A percentile compares a stretch with the other conserved stretches of the same genome.
Evolutionary conservation across 2,888 invertebrate species (phyloP).

Genomic region (Hesperia comma): DNA sequence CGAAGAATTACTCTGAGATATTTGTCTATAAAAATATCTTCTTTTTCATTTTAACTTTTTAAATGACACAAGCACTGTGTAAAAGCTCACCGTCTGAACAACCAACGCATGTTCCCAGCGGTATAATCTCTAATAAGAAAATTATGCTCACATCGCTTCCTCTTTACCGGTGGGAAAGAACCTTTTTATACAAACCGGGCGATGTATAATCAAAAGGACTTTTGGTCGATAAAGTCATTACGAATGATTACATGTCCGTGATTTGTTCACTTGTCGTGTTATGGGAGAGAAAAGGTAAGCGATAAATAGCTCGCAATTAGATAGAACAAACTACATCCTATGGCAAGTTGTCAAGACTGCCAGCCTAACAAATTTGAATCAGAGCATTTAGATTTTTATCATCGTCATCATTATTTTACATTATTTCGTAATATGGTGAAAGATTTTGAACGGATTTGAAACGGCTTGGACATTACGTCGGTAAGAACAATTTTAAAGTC

Average conservation of each 20-base stretch:
- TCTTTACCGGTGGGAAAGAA: conserved; percentile 37
- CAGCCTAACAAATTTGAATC: too few relatives aligned
- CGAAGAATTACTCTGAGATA: too few relatives aligned
- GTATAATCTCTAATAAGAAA: conserved; percentile 38
- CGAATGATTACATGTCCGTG: conserved; percentile 36
- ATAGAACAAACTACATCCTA: too few relatives aligned
- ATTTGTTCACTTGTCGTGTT: conserved; percentile 2
- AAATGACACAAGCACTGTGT: background rate
- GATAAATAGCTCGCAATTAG: background rate
- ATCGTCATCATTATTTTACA: too few relatives aligned
- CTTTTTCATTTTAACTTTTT: too few relatives aligned
- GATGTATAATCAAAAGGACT: conserved; percentile 38
- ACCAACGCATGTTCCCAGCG: conserved; percentile 19
- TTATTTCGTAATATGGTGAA: too few relatives aligned
- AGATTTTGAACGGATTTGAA: too few relatives aligned
- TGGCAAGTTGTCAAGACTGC: too few relatives aligned
- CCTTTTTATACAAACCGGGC: conserved; percentile 36
- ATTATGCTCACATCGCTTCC: conserved; percentile 37
- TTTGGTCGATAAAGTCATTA: conserved; percentile 38
- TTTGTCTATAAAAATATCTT: too few relatives aligned
- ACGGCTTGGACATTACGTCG: too few relatives aligned
- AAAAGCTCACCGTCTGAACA: conserved; percentile 22
- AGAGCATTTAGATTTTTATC: too few relatives aligned
- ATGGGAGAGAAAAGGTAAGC: background rate
- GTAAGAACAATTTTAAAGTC: too few relatives aligned